phyloP scores from a whole-genome alignment of 2,113 vertebrate species.

The Pseudopodoces humilis region DNA sequence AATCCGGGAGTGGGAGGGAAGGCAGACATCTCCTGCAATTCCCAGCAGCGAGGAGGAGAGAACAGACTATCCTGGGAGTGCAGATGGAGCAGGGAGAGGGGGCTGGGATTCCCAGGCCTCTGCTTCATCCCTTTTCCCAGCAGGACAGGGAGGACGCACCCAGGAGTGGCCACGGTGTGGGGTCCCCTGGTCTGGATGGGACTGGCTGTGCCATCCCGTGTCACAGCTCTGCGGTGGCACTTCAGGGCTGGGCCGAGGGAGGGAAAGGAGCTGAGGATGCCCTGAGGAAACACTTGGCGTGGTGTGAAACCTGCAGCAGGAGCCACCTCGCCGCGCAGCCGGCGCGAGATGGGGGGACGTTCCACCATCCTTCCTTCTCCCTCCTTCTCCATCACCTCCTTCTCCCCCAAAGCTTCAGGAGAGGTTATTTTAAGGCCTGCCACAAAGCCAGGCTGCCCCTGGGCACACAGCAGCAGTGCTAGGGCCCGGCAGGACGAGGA shows the following conservation, averaged over 20 bases:
- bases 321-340: background rate
- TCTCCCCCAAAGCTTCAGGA: background rate
- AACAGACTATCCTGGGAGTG: constrained; percentile 12
- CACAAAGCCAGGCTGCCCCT: background rate
- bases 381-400: background rate
- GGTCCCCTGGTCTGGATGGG: fast-evolving
- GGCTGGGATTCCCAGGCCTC: background rate
- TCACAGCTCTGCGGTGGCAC: background rate
- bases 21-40: constrained; percentile 41
- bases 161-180: fast-evolving
- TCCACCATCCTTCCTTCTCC: too few species aligned
- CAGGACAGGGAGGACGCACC: background rate
- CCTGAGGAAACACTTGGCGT: background rate
- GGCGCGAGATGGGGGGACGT: fast-evolving
- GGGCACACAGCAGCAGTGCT: fast-evolving
- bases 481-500: background rate
- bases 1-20: constrained; percentile 54
- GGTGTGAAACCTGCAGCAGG: background rate
- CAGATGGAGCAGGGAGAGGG: background rate
- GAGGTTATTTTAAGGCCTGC: background rate
- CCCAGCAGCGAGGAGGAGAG: constrained; percentile 1
- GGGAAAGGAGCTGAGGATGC: background rate
- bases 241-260: background rate
- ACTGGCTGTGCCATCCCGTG: fast-evolving
- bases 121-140: background rate